phyloP scores from a whole-genome alignment of 2,797 vertebrate species.

The Premnoplex brunnescens region DNA sequence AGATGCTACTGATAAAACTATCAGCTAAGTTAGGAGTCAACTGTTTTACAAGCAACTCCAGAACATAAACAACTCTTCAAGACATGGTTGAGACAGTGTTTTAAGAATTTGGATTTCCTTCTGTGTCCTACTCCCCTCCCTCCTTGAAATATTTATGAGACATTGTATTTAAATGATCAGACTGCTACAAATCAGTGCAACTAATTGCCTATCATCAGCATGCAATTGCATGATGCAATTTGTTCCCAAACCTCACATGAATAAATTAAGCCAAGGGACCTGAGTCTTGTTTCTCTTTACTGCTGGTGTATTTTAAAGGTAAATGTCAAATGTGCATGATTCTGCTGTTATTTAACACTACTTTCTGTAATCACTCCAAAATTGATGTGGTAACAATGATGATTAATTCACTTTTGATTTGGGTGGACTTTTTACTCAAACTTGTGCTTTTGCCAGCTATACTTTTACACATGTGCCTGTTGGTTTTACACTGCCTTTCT shows the following conservation, averaged over 20 bases:
- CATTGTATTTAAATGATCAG: not conserved
- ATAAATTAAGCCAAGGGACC: not conserved
- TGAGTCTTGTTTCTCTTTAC: not conserved
- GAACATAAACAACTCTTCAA: not conserved
- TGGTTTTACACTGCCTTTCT: not conserved
- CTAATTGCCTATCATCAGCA: not conserved
- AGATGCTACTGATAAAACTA: constrained; percentile 1
- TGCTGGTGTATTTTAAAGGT: not conserved
- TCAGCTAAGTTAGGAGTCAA: not conserved
- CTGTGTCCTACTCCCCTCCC: not conserved
- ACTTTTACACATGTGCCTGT: not conserved
- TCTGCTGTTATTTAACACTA: not conserved
- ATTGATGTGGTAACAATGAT: not conserved
- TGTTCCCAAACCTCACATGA: not conserved
- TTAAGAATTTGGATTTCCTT: not conserved
- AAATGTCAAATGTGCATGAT: not conserved
- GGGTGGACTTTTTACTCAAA: not conserved
- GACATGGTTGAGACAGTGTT: not conserved
- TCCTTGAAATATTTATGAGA: not conserved
- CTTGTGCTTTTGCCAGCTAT: not conserved
- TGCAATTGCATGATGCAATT: not conserved
- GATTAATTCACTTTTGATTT: constrained; percentile 1
- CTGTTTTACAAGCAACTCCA: not conserved
- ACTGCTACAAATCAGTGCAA: not conserved
- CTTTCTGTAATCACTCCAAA: not conserved